A percentile compares a stretch with the other conserved stretches of the same genome.
Evolutionary conservation across 2,797 vertebrate species (phyloP).

Genomic region (Carduelis carduelis): DNA sequence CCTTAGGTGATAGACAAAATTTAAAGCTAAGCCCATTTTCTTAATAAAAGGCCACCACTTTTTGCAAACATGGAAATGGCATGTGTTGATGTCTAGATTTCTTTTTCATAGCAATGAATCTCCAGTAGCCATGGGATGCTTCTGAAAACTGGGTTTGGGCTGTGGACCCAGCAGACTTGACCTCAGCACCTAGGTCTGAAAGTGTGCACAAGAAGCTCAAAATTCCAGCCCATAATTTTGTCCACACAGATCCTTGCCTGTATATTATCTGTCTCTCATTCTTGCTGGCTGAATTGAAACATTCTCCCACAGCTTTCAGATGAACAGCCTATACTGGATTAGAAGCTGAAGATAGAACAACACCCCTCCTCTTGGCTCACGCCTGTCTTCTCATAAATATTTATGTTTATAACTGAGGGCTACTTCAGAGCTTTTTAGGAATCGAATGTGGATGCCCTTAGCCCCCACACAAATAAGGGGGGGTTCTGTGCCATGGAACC

Average conservation of each 20-base stretch:
- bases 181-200: background rate
- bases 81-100: background rate
- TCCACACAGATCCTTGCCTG: background rate
- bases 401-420: background rate
- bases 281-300: background rate
- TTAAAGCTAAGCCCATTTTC: background rate
- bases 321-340: background rate
- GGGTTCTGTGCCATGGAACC: background rate
- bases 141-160: background rate
- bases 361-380: background rate
- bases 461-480: background rate
- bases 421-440: background rate
- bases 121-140: background rate
- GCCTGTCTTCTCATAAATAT: background rate
- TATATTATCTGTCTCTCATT: background rate
- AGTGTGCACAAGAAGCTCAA: background rate
- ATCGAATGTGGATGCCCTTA: background rate
- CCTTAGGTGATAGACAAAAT: background rate
- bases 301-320: background rate
- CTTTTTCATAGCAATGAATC: background rate
- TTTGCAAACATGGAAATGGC: background rate
- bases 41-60: background rate
- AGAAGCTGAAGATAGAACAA: background rate
- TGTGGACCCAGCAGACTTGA: background rate
- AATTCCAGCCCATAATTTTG: background rate